Evolutionary conservation across 2,888 invertebrate genomes (phyloP), one percentile per base, ranked within the genome.

Genomic region (Colletes collaris): DNA sequence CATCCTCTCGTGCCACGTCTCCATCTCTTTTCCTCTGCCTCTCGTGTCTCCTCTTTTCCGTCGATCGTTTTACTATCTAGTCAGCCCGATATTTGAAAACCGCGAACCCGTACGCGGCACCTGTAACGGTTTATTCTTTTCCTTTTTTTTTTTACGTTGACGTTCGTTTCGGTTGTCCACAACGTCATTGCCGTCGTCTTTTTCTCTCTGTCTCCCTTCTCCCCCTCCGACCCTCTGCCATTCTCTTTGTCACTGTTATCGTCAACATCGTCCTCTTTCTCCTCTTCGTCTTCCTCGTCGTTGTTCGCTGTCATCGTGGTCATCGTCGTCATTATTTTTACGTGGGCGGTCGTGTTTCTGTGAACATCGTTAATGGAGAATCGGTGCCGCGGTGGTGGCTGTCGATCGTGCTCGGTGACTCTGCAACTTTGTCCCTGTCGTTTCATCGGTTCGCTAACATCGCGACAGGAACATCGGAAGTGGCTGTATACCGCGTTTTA

Each of bases 331-430:
- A 50, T 68, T 67, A 56, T 70, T 76, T 63, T 65, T 79, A 76
- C 68, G 87, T 78, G 71, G 86, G 84, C 87, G 81, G 72, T 69
- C 65, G 86, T 85, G 86, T 67, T 77, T 58, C 16, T 79, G 78
- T 79, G 83, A 76, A 76, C 83, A 56, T 79, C 68, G 82, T 88
- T 89, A 89, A 90, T 91, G 91, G 90, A 89, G 87, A 87, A 86
- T 84, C 81, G 83, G 69, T 83, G 82, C 77, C 68, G 83, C 84
- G 86, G 83, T 85, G 86, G 87, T 84, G 83, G 80, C 84, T 83
- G 79, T 79, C 76, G 81, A 77, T 82, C 81, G 78, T 76, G 79
- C 74, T 87, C 81, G 83, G 90, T 91, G 91, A 91, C 90, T 89
- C 80, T 82, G 90, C 90, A 90, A 89, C 73, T 90, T 91, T 84